A percentile compares a stretch with the other conserved stretches of the same genome.
These are phyloP conservation scores for Galeopsomyia nigrocyanea DNA, from an alignment of 2,888 invertebrate species.

Conservation along the genomic window DNA sequence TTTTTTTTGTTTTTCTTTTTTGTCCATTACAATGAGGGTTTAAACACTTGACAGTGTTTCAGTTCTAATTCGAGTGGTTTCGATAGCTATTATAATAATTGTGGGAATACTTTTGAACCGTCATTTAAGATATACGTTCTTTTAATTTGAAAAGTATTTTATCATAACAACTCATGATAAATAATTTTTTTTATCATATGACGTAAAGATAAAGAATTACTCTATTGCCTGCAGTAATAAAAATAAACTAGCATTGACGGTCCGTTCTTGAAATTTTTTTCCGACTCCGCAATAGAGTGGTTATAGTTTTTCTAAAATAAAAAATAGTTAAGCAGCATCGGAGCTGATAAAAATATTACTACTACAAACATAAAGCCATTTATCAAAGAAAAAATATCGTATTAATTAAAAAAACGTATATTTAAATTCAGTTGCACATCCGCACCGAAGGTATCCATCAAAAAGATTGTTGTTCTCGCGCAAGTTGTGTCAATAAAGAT, in stretches of 20 bases:
- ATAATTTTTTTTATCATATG: slow-evolving; percentile 22
- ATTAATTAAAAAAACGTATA: slow-evolving; percentile 46
- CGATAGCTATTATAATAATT: slow-evolving; percentile 42
- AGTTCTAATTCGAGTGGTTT: slow-evolving; percentile 53
- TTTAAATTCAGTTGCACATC: slow-evolving; percentile 39
- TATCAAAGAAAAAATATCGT: slow-evolving; percentile 34
- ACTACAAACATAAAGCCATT: slow-evolving; percentile 34
- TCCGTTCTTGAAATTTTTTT: slow-evolving; percentile 33
- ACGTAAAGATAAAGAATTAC: slow-evolving; percentile 39
- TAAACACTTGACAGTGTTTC: slow-evolving; percentile 60
- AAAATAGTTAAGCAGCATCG: slow-evolving; percentile 8
- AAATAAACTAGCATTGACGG: slow-evolving; percentile 27
- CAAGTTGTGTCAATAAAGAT: slow-evolving; percentile 50
- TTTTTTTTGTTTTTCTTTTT: slow-evolving; percentile 48
- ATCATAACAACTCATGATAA: background rate
- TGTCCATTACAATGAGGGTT: slow-evolving; percentile 58
- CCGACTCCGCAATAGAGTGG: slow-evolving; percentile 30
- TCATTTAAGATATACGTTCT: slow-evolving; percentile 46
- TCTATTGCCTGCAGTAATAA: slow-evolving; percentile 23
- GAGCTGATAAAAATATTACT: slow-evolving; percentile 27
- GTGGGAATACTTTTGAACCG: slow-evolving; percentile 40
- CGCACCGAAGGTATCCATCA: slow-evolving; percentile 42
- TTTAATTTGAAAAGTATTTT: slow-evolving; percentile 30
- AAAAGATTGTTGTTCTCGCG: slow-evolving; percentile 36
- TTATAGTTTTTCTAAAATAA: slow-evolving; percentile 35